Percentiles rank a stretch among this genome's conserved stretches.
These are phyloP conservation scores for Zoroaster sp. DNA, from an alignment of 53 echinoderm and acorn worm species.

Conservation along the genomic window DNA sequence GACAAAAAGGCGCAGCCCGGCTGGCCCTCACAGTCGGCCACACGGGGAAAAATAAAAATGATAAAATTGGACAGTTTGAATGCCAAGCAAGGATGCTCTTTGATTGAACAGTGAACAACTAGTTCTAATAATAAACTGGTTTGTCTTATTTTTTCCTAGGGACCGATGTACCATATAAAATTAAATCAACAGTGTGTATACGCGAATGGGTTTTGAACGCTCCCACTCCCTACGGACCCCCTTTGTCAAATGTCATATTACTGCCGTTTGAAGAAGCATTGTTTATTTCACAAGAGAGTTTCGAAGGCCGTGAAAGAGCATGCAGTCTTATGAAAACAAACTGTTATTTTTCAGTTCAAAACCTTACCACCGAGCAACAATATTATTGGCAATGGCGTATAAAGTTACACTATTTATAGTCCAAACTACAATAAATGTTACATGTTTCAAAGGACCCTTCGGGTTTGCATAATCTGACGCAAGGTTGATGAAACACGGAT, in stretches of 20 bases:
- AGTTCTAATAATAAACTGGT: no score
- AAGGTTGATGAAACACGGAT: neutral
- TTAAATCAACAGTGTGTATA: no score
- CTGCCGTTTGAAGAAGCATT: neutral
- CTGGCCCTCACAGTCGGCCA: no score
- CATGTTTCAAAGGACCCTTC: neutral
- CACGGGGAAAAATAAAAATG: no score
- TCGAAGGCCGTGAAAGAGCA: neutral
- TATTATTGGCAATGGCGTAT: neutral
- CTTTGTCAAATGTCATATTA: neutral
- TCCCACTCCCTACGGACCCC: neutral
- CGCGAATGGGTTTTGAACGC: no score
- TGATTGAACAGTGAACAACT: no score
- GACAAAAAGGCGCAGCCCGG: no score
- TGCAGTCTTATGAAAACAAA: neutral
- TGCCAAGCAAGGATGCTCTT: no score
- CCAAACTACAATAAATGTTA: neutral
- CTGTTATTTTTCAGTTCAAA: neutral
- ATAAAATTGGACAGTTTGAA: no score
- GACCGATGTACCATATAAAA: no score
- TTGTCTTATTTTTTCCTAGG: no score
- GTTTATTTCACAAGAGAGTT: neutral
- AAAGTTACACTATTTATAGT: neutral
- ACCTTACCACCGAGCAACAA: neutral
- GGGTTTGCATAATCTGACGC: slow-evolving; percentile 13